Evolutionary conservation across 2,113 vertebrate species (phyloP).

Genomic region (Thalassoma bifasciatum): DNA sequence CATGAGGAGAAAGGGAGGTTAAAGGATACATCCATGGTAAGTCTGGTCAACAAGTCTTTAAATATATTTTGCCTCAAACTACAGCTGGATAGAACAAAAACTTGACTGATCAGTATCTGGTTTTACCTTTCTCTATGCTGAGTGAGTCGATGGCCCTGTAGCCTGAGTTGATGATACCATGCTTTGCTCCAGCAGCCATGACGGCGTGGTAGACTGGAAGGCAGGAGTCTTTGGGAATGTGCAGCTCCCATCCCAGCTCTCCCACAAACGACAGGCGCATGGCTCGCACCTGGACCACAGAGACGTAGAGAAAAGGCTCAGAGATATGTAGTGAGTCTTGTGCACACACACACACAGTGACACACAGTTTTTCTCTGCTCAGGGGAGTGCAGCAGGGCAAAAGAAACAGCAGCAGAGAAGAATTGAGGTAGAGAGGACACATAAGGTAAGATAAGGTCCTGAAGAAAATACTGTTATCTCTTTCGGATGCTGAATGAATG

Average conservation of each 20-base stretch:
- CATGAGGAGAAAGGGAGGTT: neutral
- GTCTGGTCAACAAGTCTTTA: too few relatives aligned
- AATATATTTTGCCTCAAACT: neutral
- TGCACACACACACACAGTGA: conserved; percentile 6
- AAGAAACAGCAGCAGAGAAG: neutral
- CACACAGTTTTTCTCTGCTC: neutral
- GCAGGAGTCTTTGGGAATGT: conserved; percentile 87
- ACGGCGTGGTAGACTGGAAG: conserved; percentile 89
- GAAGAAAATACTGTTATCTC: conserved; percentile 29
- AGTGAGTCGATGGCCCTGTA: conserved; percentile 98
- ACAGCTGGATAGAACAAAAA: neutral
- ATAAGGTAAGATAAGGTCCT: conserved; percentile 24
- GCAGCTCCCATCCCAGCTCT: conserved; percentile 97
- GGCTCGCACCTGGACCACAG: conserved; percentile 84
- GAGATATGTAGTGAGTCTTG: conserved; percentile 10
- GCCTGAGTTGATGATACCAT: conserved; percentile 89
- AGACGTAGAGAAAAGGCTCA: conserved; percentile 21
- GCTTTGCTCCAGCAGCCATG: conserved; percentile 88
- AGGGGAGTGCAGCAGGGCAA: neutral
- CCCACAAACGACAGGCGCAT: conserved; percentile 95
- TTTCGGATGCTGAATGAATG: neutral
- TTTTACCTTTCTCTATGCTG: conserved; percentile 95
- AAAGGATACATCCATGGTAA: too few relatives aligned
- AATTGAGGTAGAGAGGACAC: conserved; percentile 12
- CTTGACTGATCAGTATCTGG: neutral